Evolutionary conservation across 2,888 invertebrate genomes (phyloP), one percentile per base, ranked within the genome.

Genomic region (Lithophane ornitopus): DNA sequence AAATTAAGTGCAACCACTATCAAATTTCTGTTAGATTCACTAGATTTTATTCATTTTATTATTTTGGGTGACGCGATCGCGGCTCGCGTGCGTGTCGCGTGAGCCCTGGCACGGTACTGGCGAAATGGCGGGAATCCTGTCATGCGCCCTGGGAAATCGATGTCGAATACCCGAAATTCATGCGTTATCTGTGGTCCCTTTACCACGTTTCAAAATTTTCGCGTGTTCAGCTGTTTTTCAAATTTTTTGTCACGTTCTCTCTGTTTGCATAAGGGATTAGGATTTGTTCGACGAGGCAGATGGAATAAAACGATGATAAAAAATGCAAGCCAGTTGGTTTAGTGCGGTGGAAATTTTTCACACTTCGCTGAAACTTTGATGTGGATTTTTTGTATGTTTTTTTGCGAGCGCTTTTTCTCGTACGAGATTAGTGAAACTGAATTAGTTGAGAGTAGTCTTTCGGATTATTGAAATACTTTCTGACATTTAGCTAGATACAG

Each of bases 111-210:
- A 90, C 90, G 91, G 86, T 78, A 94, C 94, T 84, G 92, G 90
- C 49, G 84, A 87, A 89, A 88, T 85, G 89, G 88, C 88, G 94
- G 92, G 93, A 93, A 94, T 88, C 79, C 86, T 89, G 95, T 92
- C 96, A 96, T 96, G 96, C 96, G 96, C 96, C 91, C 89, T 93
- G 91, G 90, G 94, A 95, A 95, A 96, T 96, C 96, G 94, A 96
- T 96, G 95, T 88, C 82, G 86, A 90, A 92, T 63, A 62, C 76
- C 77, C 81, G 49, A 78, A 78, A 91, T 91, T 80, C 67, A 62
- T 86, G 69, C 72, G 74, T 80, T 69, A 83, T 80, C 83, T 87
- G 83, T 87, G 84, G 79, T 54, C 44, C 63, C 54, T 74, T 58
- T 58, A 72, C 83, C 70, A 83, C 77, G 66, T 84, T 85, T 66